These are phyloP conservation scores for Epinephelus coioides DNA, from an alignment of 2,797 vertebrate genomes.

Conservation along the genomic window DNA sequence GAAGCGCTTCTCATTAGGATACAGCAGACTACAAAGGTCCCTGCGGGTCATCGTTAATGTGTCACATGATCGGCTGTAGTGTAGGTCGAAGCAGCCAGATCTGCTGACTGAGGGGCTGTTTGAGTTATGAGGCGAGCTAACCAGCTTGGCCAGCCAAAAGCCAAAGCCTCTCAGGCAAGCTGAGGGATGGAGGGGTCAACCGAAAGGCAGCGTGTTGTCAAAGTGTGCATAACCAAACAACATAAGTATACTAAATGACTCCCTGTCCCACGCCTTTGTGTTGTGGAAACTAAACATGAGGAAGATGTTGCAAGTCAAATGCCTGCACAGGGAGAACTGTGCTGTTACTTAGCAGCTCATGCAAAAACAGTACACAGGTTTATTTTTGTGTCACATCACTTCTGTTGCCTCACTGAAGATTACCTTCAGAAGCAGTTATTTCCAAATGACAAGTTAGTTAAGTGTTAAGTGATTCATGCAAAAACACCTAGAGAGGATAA, in stretches of 20 bases:
- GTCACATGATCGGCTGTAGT: constrained; percentile 72
- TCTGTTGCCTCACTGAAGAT: neutral
- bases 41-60: constrained; percentile 40
- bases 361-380: constrained; percentile 14
- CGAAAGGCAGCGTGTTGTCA: constrained; percentile 20
- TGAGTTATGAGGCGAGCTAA: constrained; percentile 61
- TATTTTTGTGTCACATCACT: constrained; percentile 18
- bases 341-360: constrained; percentile 7
- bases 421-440: constrained; percentile 9
- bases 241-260: constrained; percentile 12
- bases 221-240: constrained; percentile 30
- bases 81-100: constrained; percentile 32
- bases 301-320: constrained; percentile 44
- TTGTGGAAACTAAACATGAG: constrained; percentile 33
- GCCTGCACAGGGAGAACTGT: neutral
- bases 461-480: neutral
- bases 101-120: constrained; percentile 53
- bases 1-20: constrained; percentile 78
- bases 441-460: constrained; percentile 19
- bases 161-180: constrained; percentile 53
- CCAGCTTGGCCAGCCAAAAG: constrained; percentile 52
- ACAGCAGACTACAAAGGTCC: constrained; percentile 49
- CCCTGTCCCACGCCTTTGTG: constrained; percentile 4
- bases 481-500: constrained; percentile 12
- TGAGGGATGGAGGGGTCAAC: constrained; percentile 21